A percentile compares a stretch with the other conserved stretches of the same genome.
Conservation (phyloP, 2,888 invertebrate genomes). For the Pyrrhia umbra region DNA sequence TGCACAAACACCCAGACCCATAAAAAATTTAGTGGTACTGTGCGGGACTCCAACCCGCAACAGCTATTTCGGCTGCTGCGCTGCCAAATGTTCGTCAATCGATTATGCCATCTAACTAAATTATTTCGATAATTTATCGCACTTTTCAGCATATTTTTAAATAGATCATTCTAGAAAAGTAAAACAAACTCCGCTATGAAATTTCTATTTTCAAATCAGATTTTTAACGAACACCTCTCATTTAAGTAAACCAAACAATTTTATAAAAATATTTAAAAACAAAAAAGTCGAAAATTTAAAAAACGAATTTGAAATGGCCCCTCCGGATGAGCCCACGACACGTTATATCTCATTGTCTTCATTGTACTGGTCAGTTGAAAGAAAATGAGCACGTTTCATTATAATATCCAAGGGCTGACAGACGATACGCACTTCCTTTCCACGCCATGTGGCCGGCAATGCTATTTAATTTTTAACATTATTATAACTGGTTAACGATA, state of each 20-base stretch:
- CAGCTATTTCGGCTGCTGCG: no score
- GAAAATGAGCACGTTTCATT: slow-evolving; percentile 86
- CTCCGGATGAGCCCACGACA: slow-evolving; percentile 83
- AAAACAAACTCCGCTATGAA: not conserved
- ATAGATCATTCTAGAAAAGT: not conserved
- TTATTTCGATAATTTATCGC: no score
- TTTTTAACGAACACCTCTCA: not conserved
- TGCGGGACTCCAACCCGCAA: no score
- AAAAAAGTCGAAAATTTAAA: slow-evolving; percentile 25
- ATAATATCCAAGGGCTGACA: slow-evolving; percentile 87
- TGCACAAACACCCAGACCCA: no score
- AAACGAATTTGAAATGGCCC: slow-evolving; percentile 65
- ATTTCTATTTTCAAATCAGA: not conserved
- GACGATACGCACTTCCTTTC: slow-evolving; percentile 88
- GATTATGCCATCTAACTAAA: no score
- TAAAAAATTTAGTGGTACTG: no score
- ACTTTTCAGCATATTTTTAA: not conserved
- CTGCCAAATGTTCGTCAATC: no score
- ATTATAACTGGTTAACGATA: slow-evolving; percentile 67
- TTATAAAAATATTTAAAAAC: not conserved
- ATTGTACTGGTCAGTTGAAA: slow-evolving; percentile 88
- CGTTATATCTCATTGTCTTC: slow-evolving; percentile 84
- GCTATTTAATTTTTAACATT: slow-evolving; percentile 75
- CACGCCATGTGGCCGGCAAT: slow-evolving; percentile 81
- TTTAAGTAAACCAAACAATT: slow-evolving; percentile 14